These are phyloP conservation scores for Protomyctophum bolini DNA, from an alignment of 2,113 vertebrate genomes.

Conservation along the genomic window DNA sequence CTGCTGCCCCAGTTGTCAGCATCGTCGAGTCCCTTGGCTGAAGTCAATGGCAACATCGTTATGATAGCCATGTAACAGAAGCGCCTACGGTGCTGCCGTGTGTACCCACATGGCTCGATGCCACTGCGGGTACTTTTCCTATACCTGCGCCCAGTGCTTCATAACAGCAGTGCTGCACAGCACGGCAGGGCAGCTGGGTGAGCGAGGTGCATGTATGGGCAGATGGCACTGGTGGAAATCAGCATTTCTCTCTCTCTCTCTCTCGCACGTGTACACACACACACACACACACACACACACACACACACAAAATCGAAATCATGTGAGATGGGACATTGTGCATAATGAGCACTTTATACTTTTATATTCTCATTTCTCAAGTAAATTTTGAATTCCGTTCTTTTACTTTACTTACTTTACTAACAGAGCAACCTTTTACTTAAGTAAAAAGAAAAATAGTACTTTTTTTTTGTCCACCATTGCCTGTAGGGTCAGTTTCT, in stretches of 20 bases:
- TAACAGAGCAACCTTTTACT: no score
- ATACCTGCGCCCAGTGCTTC: not conserved
- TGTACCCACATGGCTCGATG: conserved; percentile 17
- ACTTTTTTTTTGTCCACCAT: no score
- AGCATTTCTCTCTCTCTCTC: no score
- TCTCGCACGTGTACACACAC: not conserved
- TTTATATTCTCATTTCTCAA: no score
- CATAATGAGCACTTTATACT: no score
- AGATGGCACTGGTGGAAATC: not conserved
- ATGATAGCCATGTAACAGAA: conserved; percentile 17
- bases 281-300: conserved; percentile 1
- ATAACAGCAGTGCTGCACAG: not conserved
- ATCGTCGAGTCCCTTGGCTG: conserved; percentile 44
- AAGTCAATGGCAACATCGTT: conserved; percentile 57
- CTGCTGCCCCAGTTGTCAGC: conserved; percentile 48
- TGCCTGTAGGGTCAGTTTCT: conserved; percentile 22
- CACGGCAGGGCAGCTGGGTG: not conserved
- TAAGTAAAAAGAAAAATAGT: no score
- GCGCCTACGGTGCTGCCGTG: conserved; percentile 4
- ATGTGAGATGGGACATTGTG: no score
- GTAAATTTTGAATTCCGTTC: no score
- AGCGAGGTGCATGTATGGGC: not conserved
- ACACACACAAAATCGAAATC: not conserved
- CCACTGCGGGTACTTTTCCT: conserved; percentile 45
- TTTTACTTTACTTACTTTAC: no score